Percentiles rank a stretch among this genome's conserved stretches.
phyloP scores from a whole-genome alignment of 2,888 invertebrate genomes.

The Mechanitis messenoides region DNA sequence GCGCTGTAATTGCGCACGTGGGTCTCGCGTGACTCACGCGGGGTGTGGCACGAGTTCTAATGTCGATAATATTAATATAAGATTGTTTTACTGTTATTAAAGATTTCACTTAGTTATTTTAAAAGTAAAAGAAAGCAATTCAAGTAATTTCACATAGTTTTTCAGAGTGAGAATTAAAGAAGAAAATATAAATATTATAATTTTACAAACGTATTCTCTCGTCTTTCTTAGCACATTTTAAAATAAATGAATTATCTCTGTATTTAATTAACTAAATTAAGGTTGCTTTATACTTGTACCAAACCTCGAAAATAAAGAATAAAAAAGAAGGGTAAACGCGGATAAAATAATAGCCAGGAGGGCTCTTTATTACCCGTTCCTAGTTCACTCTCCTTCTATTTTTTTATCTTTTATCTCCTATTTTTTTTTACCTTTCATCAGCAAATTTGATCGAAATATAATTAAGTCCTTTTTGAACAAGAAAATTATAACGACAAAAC shows the following conservation, averaged over 20 bases:
- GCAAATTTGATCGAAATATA: conserved; percentile 12
- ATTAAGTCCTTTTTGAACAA: conserved; percentile 9
- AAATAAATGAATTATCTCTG: too few relatives aligned
- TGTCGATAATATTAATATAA: background rate
- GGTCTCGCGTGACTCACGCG: conserved; percentile 1
- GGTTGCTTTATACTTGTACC: conserved; percentile 17
- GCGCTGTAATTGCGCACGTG: conserved; percentile 20
- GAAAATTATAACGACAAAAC: conserved; percentile 11
- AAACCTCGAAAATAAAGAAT: conserved; percentile 25
- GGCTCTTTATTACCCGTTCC: conserved; percentile 31
- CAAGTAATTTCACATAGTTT: too few relatives aligned
- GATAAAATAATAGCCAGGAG: conserved; percentile 40
- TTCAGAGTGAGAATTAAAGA: too few relatives aligned
- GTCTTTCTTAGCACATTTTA: too few relatives aligned
- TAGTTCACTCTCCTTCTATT: conserved; percentile 32
- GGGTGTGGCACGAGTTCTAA: conserved; percentile 7
- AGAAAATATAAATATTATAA: too few relatives aligned
- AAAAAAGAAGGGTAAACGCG: conserved; percentile 37
- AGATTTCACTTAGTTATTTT: too few relatives aligned
- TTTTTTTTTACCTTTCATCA: background rate
- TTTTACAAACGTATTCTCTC: too few relatives aligned
- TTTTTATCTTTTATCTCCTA: conserved; percentile 20
- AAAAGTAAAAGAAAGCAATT: too few relatives aligned
- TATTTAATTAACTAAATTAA: too few relatives aligned
- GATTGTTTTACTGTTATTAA: too few relatives aligned